A percentile compares a stretch with the other conserved stretches of the same genome.
Conservation (phyloP, 2,797 vertebrate species). For the Amblyraja radiata region DNA sequence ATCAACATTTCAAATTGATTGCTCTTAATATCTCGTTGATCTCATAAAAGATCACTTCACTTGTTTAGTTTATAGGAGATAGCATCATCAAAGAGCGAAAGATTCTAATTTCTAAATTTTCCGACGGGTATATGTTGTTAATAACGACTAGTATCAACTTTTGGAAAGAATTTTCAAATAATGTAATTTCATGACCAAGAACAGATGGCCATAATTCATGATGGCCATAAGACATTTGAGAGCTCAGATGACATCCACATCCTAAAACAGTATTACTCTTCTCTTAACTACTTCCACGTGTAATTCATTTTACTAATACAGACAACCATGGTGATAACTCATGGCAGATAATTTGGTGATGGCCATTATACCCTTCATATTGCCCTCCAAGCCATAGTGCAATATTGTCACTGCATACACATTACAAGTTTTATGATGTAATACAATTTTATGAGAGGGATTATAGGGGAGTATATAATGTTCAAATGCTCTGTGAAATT, state of each 20-base stretch:
- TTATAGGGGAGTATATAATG: neutral
- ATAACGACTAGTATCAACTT: neutral
- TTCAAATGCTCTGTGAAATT: constrained; percentile 2
- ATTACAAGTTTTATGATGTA: neutral
- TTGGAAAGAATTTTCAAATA: constrained; percentile 4
- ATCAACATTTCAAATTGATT: neutral
- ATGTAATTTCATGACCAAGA: neutral
- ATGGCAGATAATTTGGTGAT: neutral
- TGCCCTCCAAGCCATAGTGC: neutral
- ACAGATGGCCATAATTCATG: neutral
- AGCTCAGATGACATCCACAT: neutral
- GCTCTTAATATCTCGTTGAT: neutral
- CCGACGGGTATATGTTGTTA: neutral
- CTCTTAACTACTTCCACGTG: neutral
- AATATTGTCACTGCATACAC: neutral
- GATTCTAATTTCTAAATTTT: neutral
- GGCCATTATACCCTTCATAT: neutral
- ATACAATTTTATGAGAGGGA: neutral
- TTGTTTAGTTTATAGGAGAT: neutral
- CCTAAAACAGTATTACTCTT: neutral
- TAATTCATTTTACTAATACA: neutral
- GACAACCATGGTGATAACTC: neutral
- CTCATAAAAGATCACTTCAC: neutral
- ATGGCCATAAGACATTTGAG: neutral
- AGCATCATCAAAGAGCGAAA: neutral